A percentile compares a stretch with the other conserved stretches of the same genome.
These are phyloP conservation scores for Palloptera scutellata DNA, from an alignment of 2,888 invertebrate genomes.

Conservation along the genomic window DNA sequence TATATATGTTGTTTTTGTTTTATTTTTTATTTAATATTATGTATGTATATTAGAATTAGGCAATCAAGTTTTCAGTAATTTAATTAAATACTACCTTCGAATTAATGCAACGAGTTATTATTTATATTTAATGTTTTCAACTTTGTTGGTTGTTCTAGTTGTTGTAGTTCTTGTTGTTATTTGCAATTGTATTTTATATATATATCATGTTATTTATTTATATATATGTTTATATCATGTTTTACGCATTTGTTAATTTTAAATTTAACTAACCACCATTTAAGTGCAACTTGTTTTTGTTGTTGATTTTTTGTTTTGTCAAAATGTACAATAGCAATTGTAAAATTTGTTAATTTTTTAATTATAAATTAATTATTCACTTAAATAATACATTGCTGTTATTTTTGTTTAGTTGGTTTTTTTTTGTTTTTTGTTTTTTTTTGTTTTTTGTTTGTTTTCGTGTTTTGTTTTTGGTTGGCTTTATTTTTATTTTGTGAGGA, in stretches of 20 bases:
- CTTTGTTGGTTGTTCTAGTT: slow-evolving; percentile 33
- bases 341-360: not conserved
- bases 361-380: slow-evolving; percentile 1
- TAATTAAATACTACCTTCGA: slow-evolving; percentile 11
- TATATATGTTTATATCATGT: slow-evolving; percentile 28
- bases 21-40: slow-evolving; percentile 37
- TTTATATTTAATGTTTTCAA: slow-evolving; percentile 29
- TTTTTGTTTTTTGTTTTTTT: not conserved
- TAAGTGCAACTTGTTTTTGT: slow-evolving; percentile 29
- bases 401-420: not conserved
- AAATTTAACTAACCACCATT: slow-evolving; percentile 27
- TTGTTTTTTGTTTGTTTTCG: not conserved
- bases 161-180: slow-evolving; percentile 24
- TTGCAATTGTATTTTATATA: slow-evolving; percentile 24
- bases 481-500: not conserved
- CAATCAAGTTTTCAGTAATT: slow-evolving; percentile 43
- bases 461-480: too few relatives aligned
- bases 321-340: slow-evolving; percentile 3
- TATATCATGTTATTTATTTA: slow-evolving; percentile 30
- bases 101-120: slow-evolving; percentile 22
- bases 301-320: slow-evolving; percentile 1
- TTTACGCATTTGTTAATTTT: slow-evolving; percentile 12
- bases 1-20: slow-evolving; percentile 33
- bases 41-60: slow-evolving; percentile 55
- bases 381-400: not conserved